Conservation (phyloP, 2,888 invertebrate genomes). For the Octonoba sinensis region DNA sequence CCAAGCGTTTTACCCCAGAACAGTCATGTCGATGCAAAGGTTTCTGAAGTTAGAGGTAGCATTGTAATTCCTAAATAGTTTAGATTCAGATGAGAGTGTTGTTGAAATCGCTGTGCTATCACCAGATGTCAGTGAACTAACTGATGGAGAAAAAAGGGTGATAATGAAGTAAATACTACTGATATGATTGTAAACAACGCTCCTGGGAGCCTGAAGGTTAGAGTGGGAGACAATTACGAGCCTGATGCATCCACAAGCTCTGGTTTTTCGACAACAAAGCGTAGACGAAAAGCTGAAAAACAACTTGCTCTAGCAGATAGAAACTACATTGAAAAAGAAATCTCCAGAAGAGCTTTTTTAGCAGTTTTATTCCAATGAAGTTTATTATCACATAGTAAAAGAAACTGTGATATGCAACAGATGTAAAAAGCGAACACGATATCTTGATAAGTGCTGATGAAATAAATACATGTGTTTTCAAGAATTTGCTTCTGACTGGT, state of each 20-base stretch:
- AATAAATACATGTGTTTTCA: conserved; percentile 22
- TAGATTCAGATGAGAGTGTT: conserved; percentile 30
- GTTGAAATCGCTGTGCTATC: conserved; percentile 18
- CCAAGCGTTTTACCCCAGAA: not conserved
- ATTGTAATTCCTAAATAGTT: conserved; percentile 24
- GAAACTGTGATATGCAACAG: conserved; percentile 35
- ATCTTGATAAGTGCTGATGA: conserved; percentile 22
- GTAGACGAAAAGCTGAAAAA: conserved; percentile 23
- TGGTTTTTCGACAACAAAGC: conserved; percentile 27
- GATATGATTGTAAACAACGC: conserved; percentile 21
- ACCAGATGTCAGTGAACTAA: conserved; percentile 27
- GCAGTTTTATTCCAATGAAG: conserved; percentile 32
- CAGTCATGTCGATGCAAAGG: not conserved
- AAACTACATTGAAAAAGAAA: conserved; percentile 27
- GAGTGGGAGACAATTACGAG: conserved; percentile 35
- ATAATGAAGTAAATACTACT: conserved; percentile 29
- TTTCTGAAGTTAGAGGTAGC: not conserved
- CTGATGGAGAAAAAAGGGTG: conserved; percentile 22
- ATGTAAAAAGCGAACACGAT: conserved; percentile 28
- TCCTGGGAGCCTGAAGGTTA: conserved; percentile 17
- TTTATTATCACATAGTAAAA: conserved; percentile 18
- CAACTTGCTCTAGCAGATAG: conserved; percentile 30
- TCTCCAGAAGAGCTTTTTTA: conserved; percentile 13
- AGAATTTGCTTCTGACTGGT: conserved; percentile 34
- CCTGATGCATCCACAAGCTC: conserved; percentile 28